A percentile compares a stretch with the other conserved stretches of the same genome.
phyloP scores from a whole-genome alignment of 2,888 invertebrate genomes.

The Chrysotoxum bicinctum region DNA sequence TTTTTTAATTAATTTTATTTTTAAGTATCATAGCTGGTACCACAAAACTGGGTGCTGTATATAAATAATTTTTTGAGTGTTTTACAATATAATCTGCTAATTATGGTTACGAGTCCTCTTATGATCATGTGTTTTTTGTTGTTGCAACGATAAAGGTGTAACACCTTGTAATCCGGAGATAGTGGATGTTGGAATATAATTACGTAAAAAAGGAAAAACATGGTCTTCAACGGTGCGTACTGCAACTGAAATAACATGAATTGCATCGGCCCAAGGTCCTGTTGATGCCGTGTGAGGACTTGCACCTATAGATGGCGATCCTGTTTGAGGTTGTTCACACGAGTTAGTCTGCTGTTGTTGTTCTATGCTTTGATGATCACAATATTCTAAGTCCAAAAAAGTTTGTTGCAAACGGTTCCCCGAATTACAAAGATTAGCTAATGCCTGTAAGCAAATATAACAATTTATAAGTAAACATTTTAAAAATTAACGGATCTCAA shows the following conservation, averaged over 20 bases:
- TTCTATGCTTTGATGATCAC: constrained; percentile 75
- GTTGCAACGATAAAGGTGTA: constrained; percentile 9
- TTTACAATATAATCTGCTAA: constrained; percentile 84
- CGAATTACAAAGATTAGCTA: constrained; percentile 85
- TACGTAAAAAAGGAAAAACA: constrained; percentile 84
- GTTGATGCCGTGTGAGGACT: constrained; percentile 79
- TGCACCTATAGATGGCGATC: constrained; percentile 16
- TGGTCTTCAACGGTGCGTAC: constrained; percentile 86
- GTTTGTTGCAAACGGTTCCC: constrained; percentile 85
- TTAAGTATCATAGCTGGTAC: constrained; percentile 86
- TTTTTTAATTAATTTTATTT: too few relatives aligned
- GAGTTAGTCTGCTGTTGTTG: constrained; percentile 64
- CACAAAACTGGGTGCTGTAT: constrained; percentile 87
- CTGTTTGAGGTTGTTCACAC: constrained; percentile 64
- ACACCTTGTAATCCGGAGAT: constrained; percentile 74
- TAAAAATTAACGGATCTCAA: constrained; percentile 11
- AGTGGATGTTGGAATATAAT: constrained; percentile 81
- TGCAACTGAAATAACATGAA: constrained; percentile 84
- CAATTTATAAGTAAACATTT: not conserved
- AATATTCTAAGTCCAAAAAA: constrained; percentile 83
- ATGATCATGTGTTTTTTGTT: constrained; percentile 75
- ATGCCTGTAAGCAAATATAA: constrained; percentile 81
- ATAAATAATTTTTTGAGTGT: constrained; percentile 86
- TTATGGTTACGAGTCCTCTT: constrained; percentile 77
- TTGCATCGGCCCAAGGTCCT: constrained; percentile 87